These are phyloP conservation scores for Heliornis fulica DNA, from an alignment of 2,113 vertebrate species.

Conservation along the genomic window DNA sequence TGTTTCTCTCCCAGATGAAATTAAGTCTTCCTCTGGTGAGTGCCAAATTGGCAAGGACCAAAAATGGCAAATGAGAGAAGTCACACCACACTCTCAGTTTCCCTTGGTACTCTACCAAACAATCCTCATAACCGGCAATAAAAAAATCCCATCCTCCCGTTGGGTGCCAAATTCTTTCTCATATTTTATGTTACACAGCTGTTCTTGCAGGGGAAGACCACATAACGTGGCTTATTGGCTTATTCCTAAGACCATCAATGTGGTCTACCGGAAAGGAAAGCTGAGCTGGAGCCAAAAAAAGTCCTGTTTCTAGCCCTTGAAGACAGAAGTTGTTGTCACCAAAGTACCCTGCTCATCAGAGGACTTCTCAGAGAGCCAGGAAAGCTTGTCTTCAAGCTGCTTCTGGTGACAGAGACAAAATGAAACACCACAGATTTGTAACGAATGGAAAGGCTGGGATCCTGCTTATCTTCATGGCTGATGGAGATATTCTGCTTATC, in stretches of 20 bases:
- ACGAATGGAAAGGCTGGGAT: not conserved
- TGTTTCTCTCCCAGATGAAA: constrained; percentile 30
- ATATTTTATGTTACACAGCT: constrained; percentile 26
- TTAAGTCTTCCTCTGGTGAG: not conserved
- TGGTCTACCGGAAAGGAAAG: not conserved
- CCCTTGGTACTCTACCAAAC: constrained; percentile 17
- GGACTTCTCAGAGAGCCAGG: not conserved
- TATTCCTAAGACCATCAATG: not conserved
- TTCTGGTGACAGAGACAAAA: not conserved
- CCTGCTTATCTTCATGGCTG: not conserved
- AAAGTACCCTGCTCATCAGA: not conserved
- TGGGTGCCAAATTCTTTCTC: constrained; percentile 24
- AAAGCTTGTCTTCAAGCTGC: not conserved
- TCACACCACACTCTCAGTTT: not conserved
- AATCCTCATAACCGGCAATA: not conserved
- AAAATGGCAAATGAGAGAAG: not conserved
- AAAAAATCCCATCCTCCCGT: not conserved
- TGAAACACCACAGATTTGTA: not conserved
- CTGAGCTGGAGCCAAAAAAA: not conserved
- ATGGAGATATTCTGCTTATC: not conserved
- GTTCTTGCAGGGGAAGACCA: not conserved
- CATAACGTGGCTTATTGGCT: not conserved
- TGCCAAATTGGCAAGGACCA: constrained; percentile 20
- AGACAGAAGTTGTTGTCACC: not conserved
- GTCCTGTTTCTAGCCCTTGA: not conserved